Conservation (phyloP, 2,113 vertebrate genomes). For the Thunnus maccoyii region DNA sequence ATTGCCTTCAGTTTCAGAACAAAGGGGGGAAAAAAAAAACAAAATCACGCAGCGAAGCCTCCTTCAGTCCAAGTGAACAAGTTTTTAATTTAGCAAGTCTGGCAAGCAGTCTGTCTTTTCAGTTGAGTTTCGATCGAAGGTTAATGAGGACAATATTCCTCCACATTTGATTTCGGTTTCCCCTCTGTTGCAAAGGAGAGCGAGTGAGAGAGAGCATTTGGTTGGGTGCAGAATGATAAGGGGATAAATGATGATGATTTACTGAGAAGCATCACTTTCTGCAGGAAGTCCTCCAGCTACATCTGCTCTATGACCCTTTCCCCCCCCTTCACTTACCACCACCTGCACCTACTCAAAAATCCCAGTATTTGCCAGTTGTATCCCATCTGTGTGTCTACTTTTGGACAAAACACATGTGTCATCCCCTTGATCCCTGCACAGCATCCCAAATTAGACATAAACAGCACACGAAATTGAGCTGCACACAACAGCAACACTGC, state of each 20-base stretch:
- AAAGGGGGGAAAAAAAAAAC: neutral
- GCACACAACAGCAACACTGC: too few relatives aligned
- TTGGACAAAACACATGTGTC: neutral
- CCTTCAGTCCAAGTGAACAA: conserved; percentile 9
- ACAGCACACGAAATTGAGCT: too few relatives aligned
- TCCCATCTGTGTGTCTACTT: neutral
- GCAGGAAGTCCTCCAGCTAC: conserved; percentile 51
- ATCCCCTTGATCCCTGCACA: too few relatives aligned
- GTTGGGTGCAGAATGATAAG: conserved; percentile 41
- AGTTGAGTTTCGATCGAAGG: conserved; percentile 38
- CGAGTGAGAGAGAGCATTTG: conserved; percentile 40
- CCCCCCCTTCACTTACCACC: neutral
- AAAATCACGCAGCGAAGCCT: neutral
- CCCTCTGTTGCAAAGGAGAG: conserved; percentile 16
- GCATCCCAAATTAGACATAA: too few relatives aligned
- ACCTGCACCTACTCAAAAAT: neutral
- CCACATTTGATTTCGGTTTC: conserved; percentile 18
- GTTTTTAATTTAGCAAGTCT: conserved; percentile 36
- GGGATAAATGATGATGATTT: conserved; percentile 61
- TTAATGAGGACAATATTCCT: conserved; percentile 59
- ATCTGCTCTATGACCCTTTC: conserved; percentile 13
- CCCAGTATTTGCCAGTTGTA: neutral
- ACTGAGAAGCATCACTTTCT: conserved; percentile 41
- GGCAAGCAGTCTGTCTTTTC: conserved; percentile 28
- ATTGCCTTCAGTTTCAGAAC: conserved; percentile 36